Evolutionary conservation across 2,113 vertebrate genomes (phyloP).

Genomic region (Ceyx melanurus): DNA sequence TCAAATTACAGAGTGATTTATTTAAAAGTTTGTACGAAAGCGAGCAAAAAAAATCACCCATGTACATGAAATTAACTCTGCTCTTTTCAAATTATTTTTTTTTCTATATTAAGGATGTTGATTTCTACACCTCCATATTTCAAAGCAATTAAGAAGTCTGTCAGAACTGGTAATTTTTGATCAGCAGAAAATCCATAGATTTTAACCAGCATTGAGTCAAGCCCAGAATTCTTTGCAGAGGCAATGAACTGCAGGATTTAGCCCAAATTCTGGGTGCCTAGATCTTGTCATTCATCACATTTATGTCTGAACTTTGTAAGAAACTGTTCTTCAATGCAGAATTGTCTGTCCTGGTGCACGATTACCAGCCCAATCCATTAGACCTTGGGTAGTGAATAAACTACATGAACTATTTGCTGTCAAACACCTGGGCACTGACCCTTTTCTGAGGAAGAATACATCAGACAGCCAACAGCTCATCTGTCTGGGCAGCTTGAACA

Average conservation of each 20-base stretch:
- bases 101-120: not conserved
- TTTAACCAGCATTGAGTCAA: not conserved
- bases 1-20: not conserved
- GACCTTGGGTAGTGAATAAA: not conserved
- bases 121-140: not conserved
- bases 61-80: not conserved
- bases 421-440: not conserved
- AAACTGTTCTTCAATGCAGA: not conserved
- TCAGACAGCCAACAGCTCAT: not conserved
- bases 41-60: not conserved
- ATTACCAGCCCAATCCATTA: not conserved
- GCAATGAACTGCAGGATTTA: not conserved
- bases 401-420: not conserved
- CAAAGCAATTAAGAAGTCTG: not conserved
- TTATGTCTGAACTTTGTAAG: not conserved
- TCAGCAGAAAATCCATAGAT: not conserved
- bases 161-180: not conserved
- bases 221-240: not conserved
- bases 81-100: not conserved
- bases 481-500: not conserved
- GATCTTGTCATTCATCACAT: not conserved
- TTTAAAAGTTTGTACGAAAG: not conserved
- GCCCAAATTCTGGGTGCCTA: not conserved
- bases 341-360: not conserved
- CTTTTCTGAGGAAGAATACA: not conserved